Conservation (phyloP, 2,797 vertebrate genomes). For the Gymnothorax reevesii region DNA sequence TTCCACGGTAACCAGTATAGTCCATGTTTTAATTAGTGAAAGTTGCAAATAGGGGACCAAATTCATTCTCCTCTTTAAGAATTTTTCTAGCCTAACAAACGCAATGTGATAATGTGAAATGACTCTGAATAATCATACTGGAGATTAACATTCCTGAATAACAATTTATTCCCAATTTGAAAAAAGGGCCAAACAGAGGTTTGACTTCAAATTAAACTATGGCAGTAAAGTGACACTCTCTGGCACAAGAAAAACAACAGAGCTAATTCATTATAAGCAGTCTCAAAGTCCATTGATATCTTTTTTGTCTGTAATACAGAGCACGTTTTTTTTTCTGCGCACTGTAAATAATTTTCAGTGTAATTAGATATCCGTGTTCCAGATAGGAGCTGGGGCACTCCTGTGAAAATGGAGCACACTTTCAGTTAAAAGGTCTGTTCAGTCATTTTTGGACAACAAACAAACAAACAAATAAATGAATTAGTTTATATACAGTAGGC, state of each 20-base stretch:
- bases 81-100: neutral
- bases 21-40: neutral
- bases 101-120: neutral
- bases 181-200: neutral
- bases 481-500: no score
- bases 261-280: neutral
- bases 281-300: neutral
- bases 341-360: neutral
- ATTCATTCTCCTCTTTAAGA: neutral
- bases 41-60: neutral
- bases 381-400: neutral
- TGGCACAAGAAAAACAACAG: neutral
- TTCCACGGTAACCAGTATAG: slow-evolving; percentile 8
- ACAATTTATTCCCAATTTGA: neutral
- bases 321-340: neutral
- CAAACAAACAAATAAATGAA: no score
- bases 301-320: neutral
- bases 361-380: neutral
- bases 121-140: neutral
- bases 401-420: neutral
- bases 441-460: no score
- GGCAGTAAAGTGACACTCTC: neutral
- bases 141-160: neutral
- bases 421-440: neutral
- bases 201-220: neutral